Evolutionary conservation across 2,888 invertebrate genomes (phyloP), one percentile per base, ranked within the genome.

Genomic region (Cenopis cana): DNA sequence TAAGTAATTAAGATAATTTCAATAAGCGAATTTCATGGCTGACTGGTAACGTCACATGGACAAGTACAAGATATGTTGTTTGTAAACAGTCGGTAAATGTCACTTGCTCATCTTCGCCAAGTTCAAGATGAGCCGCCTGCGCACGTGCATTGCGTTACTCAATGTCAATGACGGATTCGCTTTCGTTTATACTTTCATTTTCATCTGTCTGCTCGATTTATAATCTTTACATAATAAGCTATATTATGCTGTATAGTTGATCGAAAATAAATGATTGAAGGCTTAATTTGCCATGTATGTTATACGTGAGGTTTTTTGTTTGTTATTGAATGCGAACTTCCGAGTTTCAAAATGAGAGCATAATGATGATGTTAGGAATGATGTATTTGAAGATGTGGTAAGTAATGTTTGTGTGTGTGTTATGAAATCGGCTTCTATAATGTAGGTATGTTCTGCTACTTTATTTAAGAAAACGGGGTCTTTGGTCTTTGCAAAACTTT

Each of bases 91-190:
- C 73, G 75, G 49, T 81, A 82, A 87, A 86, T 85, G 84, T 83
- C 84, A 83, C 77, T 83, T 75, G 85, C 76, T 79, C 80, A 81
- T 82, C 78, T 74, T 76, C 76, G 62, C 81, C 89, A 92, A 92
- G 92, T 91, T 91, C 92, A 91, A 91, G 91, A 91, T 82, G 88
- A 89, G 81, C 78, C 78, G 72, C 75, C 57, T 76, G 78, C 77
- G 81, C 79, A 61, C 74, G 78, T 84, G 82, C 82, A 79, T 80
- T 82, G 79, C 69, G 64, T 67, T 49, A 50, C 69, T 74, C 73
- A 74, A 74, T 76, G 73, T 72, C 90, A 90, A 86, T 89, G 88
- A 86, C 89, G 76, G 77, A 82, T 80, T 86, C 81, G 84, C 89
- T 89, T 89, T 91, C 87, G 72, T 83, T 82, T 68, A 76, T 83